A percentile compares a stretch with the other conserved stretches of the same genome.
These are phyloP conservation scores for Sebastes fasciatus DNA, from an alignment of 2,113 vertebrate genomes.

Conservation along the genomic window DNA sequence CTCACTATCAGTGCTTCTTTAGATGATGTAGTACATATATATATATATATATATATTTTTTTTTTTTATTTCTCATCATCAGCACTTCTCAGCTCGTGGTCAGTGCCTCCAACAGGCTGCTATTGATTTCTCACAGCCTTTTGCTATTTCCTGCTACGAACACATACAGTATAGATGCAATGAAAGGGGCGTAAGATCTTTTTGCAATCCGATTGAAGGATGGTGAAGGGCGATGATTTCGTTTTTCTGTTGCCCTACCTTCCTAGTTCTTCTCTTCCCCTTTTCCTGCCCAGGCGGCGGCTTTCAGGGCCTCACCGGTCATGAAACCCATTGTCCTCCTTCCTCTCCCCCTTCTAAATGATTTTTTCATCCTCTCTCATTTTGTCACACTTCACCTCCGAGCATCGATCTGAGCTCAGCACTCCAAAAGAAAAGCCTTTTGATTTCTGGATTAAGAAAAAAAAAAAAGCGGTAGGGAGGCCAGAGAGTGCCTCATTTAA, in stretches of 20 bases:
- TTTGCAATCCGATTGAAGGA: constrained; percentile 36
- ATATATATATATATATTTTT: background rate
- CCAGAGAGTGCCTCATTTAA: constrained; percentile 64
- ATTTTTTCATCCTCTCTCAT: constrained; percentile 51
- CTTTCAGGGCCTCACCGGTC: constrained; percentile 10
- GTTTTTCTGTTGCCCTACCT: background rate
- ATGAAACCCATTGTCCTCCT: constrained; percentile 26
- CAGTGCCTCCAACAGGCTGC: constrained; percentile 56
- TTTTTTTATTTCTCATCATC: constrained; percentile 50
- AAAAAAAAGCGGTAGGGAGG: constrained; percentile 4
- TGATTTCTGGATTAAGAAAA: constrained; percentile 32
- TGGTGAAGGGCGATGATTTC: constrained; percentile 13
- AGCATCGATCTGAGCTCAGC: constrained; percentile 44
- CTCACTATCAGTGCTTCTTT: constrained; percentile 34
- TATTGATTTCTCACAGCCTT: constrained; percentile 65
- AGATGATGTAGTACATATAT: constrained; percentile 38
- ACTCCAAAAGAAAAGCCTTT: constrained; percentile 38
- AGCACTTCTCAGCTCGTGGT: constrained; percentile 51
- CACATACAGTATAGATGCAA: constrained; percentile 30
- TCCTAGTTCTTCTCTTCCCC: background rate
- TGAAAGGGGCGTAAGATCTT: constrained; percentile 49
- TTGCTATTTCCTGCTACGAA: constrained; percentile 57
- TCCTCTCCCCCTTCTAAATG: constrained; percentile 17
- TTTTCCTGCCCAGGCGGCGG: constrained; percentile 3
- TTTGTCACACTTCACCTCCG: constrained; percentile 67